phyloP scores from a whole-genome alignment of 2,888 invertebrate species.

The Drosophila niveifrons region DNA sequence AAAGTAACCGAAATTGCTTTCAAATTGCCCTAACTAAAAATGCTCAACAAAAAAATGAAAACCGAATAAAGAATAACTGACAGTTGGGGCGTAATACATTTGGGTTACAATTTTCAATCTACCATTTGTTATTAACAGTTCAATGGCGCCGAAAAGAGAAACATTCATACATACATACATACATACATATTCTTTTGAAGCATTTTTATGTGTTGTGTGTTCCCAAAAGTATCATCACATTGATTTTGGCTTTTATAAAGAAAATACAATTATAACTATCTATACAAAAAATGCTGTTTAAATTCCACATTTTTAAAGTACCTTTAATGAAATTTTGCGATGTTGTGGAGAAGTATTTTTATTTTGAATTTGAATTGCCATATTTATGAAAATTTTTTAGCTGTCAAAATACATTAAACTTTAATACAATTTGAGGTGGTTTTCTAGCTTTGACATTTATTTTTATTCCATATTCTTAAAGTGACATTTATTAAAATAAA shows the following conservation, averaged over 20 bases:
- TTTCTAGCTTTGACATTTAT: too few relatives aligned
- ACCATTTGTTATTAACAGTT: constrained; percentile 61
- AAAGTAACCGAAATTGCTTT: constrained; percentile 29
- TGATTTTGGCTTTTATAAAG: background rate
- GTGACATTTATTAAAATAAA: too few relatives aligned
- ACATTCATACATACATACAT: constrained; percentile 5
- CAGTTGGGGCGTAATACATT: constrained; percentile 26
- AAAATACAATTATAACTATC: too few relatives aligned
- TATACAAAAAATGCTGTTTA: too few relatives aligned
- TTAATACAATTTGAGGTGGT: too few relatives aligned
- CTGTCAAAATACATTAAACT: too few relatives aligned
- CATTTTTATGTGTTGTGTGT: background rate
- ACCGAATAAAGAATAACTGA: constrained; percentile 23
- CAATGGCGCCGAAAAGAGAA: constrained; percentile 36
- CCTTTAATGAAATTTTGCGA: too few relatives aligned
- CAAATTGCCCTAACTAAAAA: constrained; percentile 37
- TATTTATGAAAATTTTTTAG: background rate
- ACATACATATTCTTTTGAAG: constrained; percentile 2
- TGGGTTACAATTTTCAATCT: constrained; percentile 51
- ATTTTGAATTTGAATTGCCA: too few relatives aligned
- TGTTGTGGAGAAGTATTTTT: too few relatives aligned
- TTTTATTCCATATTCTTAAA: too few relatives aligned
- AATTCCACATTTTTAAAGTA: too few relatives aligned
- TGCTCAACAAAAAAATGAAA: background rate
- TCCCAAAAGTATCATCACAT: constrained; percentile 3